Evolutionary conservation across 2,113 vertebrate genomes (phyloP), one percentile per base, ranked within the genome.

Genomic region (Cyprinus carpio): DNA sequence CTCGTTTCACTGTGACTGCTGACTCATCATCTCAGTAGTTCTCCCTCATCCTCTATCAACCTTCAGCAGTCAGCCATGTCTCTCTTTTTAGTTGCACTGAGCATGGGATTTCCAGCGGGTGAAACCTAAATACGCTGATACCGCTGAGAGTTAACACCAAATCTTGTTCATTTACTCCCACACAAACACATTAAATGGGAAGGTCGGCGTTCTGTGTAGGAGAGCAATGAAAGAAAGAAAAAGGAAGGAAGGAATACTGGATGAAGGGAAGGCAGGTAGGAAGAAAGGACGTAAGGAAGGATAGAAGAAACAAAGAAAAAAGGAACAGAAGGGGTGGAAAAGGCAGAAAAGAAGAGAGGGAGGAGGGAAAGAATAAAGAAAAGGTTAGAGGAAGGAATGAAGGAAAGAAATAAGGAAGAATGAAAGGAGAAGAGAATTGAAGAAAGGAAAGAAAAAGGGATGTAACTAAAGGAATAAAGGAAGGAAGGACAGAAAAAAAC

Each of bases 61-160:
- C 91, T 90, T 46, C 72, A 40, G 71, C 2, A 83, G 82, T 89
- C 87, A 64, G 20, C 79, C 23, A 37, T 43, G 29, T 60, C 76
- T 43, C 23, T 67, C 80, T 12, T 85, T 58, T 51, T 58, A 29
- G 56, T 34, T 34, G 75, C 78, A 72, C 74, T 87, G 54, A 20
- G 15, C 40, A 20, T 46, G 23, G 37, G 58, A 81, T 12, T 46
- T 81, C 23, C 62, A 67, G 62, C 37, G 15, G 58, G 34, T 29
- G 37, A 81, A 43, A 43, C 25, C 34, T 81, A 29, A 49, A 67
- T 67, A 51, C 9, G 18, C 62, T 31, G 16, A 51, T 67, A 46
- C 71, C 11, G 18, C 79, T 51, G 79, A 51, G 79, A 81, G 62
- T 51, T 23, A 46, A 51, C 25, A 27, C 27, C 62, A 46, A 20